phyloP scores from a whole-genome alignment of 37 sponge, comb jelly and placozoan genomes.

The Ianthella basta region DNA sequence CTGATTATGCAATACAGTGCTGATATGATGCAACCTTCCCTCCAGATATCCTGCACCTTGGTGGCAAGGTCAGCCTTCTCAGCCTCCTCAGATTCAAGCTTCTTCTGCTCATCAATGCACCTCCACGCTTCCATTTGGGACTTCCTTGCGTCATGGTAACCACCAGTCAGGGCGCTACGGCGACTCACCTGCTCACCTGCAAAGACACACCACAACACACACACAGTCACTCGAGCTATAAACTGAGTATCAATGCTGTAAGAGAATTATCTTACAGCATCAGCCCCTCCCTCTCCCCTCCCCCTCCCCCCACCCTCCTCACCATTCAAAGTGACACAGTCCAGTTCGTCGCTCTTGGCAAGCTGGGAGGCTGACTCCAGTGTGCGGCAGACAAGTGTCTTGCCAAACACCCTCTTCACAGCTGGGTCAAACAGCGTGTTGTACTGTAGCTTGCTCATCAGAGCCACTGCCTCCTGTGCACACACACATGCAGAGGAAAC shows the following conservation, averaged over 20 bases:
- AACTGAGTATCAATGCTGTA: neutral
- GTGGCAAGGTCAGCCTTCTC: conserved; percentile 58
- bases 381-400: conserved; percentile 85
- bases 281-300: too few species aligned
- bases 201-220: neutral
- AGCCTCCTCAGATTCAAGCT: conserved; percentile 61
- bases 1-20: neutral
- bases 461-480: conserved; percentile 81
- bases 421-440: conserved; percentile 79
- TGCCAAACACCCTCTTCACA: conserved; percentile 85
- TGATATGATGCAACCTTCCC: neutral
- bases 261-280: neutral
- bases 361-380: conserved; percentile 83
- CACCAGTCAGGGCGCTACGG: conserved; percentile 92
- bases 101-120: conserved; percentile 60
- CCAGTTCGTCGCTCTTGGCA: conserved; percentile 70
- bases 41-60: conserved; percentile 67
- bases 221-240: neutral
- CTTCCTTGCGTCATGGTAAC: conserved; percentile 86
- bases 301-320: neutral
- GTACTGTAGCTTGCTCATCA: conserved; percentile 77
- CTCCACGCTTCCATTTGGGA: conserved; percentile 74
- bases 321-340: conserved; percentile 96
- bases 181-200: conserved; percentile 85
- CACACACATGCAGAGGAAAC: too few species aligned